Base-by-base conservation (phyloP, 2,888 invertebrate species). In the Agrypnus murinus region DNA sequence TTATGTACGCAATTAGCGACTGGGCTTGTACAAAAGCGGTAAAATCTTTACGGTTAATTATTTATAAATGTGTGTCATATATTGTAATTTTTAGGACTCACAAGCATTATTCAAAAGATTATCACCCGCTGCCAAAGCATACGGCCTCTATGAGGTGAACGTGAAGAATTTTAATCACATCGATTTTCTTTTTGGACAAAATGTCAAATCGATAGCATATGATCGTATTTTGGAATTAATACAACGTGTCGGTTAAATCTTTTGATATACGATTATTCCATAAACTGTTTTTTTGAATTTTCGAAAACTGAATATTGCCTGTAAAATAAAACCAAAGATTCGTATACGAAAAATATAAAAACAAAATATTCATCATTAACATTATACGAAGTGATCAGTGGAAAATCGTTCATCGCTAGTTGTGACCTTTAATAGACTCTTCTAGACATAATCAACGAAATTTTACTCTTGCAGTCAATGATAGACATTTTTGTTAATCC, bases 1-100 rank as follows among this genome's bases (percentile, higher is more conserved):
- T 92, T 14, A 87, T 91, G 53, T 91, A 91, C 73, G 90, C 91
- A 6, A 87, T 88, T 69, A 90, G 90, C 76, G 92, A 92, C 79
- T 88, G 88, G 81, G 82, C 92, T 3, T 89, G 90, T 25, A 87
- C 87, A 36, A 88, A 87, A 83, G 79, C 83, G 77, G 90, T 90
- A 85, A 83, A 85, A 80, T 40, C 36, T 36, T 9, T 10, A 12
- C 4, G 45, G 50, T 2, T 43, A 7, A 17, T 45, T 7, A 9
- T 17, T 17, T 2, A 17, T 17, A 17, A 31, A 58, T 19, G 7
- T n/a, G 9, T 38, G n/a, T 38, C 2, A 36, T 19, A 2, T 25
- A 70, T 69, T 65, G 63, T 69, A 66, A 53, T 69, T 83, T 84
- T 40, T 68, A 86, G 85, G 86, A 86, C 77, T 81, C 84, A 1